Conservation (phyloP, 2,888 invertebrate genomes). For the Chymomyza amoena region DNA sequence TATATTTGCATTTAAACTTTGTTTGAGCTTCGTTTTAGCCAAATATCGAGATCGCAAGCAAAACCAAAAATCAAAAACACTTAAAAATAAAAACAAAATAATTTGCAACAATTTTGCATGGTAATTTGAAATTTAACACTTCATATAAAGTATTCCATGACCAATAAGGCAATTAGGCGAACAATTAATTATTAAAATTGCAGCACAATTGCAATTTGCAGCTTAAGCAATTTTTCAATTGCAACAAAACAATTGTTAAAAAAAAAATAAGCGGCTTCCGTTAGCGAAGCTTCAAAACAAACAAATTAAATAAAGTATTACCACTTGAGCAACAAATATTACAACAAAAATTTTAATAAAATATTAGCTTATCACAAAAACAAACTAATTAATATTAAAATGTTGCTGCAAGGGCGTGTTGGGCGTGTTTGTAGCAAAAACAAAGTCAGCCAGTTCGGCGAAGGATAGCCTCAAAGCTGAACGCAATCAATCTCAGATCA, state of each 20-base stretch:
- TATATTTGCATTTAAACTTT: too few species aligned
- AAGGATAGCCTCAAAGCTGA: not conserved
- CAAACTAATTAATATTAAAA: not conserved
- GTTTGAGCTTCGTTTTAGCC: too few species aligned
- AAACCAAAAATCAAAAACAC: not conserved
- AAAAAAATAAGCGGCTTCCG: constrained; percentile 8
- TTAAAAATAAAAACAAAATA: not conserved
- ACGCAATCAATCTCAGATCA: not conserved
- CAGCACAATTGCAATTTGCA: not conserved
- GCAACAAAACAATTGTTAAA: not conserved
- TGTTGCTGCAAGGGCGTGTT: not conserved
- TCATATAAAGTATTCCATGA: not conserved
- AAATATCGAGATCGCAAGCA: not conserved
- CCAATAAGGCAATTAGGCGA: not conserved
- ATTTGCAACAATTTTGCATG: not conserved
- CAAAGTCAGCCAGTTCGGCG: not conserved
- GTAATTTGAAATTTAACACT: not conserved
- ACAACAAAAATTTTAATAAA: not conserved
- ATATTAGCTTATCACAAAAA: constrained; percentile 20
- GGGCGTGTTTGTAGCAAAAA: not conserved
- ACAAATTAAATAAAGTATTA: not conserved
- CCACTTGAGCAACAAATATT: not conserved
- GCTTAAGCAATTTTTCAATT: not conserved
- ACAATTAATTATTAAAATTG: not conserved
- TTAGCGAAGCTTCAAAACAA: constrained; percentile 35